Evolutionary conservation across 2,113 vertebrate species (phyloP).

Genomic region (Lagopus muta): DNA sequence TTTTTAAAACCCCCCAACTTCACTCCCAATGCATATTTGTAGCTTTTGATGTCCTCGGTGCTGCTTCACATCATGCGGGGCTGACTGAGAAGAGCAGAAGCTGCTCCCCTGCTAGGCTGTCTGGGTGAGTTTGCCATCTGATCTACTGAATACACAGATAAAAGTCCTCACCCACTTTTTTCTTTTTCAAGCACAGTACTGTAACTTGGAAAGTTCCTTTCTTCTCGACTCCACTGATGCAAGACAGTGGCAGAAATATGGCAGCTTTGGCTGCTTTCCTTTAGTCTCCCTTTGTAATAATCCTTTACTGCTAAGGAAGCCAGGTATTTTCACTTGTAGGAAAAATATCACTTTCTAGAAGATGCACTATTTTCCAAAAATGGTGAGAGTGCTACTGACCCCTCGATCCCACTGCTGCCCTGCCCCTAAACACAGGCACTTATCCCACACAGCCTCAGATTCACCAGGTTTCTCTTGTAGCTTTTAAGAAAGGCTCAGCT

Average conservation of each 20-base stretch:
- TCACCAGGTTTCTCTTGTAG: slow-evolving; percentile 13
- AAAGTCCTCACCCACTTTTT: slow-evolving; percentile 28
- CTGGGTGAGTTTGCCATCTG: slow-evolving; percentile 61
- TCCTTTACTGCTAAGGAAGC: slow-evolving; percentile 36
- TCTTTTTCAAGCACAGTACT: slow-evolving; percentile 57
- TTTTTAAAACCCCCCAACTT: slow-evolving; percentile 28
- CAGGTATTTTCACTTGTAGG: slow-evolving; percentile 13
- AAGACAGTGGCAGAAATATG: slow-evolving; percentile 60
- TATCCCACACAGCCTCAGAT: background rate
- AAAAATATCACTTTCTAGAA: background rate
- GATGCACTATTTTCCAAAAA: background rate
- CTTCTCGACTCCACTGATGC: slow-evolving; percentile 41
- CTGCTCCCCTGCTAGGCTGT: slow-evolving; percentile 44
- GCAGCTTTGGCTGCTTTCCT: slow-evolving; percentile 53
- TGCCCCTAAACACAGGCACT: background rate
- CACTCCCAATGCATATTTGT: background rate
- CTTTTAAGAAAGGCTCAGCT: background rate
- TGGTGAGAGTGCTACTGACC: background rate
- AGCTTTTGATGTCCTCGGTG: slow-evolving; percentile 57
- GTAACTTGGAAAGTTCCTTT: slow-evolving; percentile 59
- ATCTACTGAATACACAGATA: slow-evolving; percentile 60
- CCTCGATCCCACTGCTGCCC: background rate
- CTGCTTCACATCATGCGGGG: slow-evolving; percentile 14
- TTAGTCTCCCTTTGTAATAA: slow-evolving; percentile 23
- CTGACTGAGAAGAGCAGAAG: slow-evolving; percentile 29